These are phyloP conservation scores for Diprion similis DNA, from an alignment of 1,140 invertebrate species.

Conservation along the genomic window DNA sequence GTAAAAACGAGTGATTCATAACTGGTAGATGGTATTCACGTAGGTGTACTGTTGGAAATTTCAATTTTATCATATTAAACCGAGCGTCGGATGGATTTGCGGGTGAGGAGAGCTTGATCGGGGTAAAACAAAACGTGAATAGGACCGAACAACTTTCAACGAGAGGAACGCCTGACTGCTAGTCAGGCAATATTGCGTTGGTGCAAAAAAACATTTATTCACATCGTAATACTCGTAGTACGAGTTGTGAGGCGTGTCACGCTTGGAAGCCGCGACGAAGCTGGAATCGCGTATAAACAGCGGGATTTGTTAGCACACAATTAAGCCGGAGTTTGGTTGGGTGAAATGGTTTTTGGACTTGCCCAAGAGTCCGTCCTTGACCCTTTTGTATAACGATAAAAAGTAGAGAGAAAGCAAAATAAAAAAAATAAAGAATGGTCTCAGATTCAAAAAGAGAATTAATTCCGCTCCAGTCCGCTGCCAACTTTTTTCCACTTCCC, in stretches of 20 bases:
- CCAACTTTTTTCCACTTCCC: too few relatives aligned
- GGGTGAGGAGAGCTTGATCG: neutral
- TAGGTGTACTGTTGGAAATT: neutral
- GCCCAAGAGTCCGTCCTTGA: neutral
- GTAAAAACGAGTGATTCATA: too few relatives aligned
- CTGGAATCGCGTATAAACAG: too few relatives aligned
- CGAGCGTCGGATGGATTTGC: neutral
- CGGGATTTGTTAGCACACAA: neutral
- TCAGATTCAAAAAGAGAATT: too few relatives aligned
- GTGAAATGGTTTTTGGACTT: neutral
- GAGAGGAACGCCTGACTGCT: too few relatives aligned
- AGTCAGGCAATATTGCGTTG: neutral
- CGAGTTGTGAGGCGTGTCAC: too few relatives aligned
- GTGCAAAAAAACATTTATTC: neutral
- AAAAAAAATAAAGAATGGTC: too few relatives aligned
- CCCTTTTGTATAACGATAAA: neutral
- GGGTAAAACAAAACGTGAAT: neutral
- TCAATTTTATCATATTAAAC: slow-evolving; percentile 2
- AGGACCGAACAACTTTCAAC: neutral
- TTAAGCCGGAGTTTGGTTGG: neutral
- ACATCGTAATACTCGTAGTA: neutral
- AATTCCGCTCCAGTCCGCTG: too few relatives aligned
- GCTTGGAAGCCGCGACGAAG: too few relatives aligned
- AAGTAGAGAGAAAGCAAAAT: too few relatives aligned
- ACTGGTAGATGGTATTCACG: too few relatives aligned